Conservation (phyloP, 2,888 invertebrate genomes). For the Leptopterna dolabrata region DNA sequence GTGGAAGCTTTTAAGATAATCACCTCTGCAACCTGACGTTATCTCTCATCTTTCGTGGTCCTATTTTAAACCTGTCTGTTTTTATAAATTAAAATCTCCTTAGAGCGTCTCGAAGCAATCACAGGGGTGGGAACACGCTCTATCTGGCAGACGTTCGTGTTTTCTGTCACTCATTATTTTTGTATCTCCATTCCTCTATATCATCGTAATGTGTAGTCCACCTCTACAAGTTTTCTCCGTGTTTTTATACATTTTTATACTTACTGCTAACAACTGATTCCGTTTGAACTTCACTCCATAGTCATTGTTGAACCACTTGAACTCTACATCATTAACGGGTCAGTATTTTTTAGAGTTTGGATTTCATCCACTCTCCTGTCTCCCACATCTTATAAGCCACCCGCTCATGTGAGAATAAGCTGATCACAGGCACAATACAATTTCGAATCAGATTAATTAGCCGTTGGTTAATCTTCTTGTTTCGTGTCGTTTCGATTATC, state of each 20-base stretch:
- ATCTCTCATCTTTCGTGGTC: conserved; percentile 31
- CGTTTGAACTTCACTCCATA: no score
- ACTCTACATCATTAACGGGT: background rate
- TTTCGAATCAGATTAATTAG: background rate
- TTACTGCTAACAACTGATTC: background rate
- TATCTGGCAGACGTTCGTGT: conserved; percentile 33
- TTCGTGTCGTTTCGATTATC: background rate
- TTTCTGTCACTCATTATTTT: conserved; percentile 42
- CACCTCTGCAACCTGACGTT: conserved; percentile 31
- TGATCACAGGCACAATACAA: no score
- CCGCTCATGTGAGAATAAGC: no score
- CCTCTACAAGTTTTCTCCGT: background rate
- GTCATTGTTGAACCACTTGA: background rate
- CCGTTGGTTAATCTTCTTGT: background rate
- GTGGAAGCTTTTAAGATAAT: conserved; percentile 54
- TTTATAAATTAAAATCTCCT: conserved; percentile 47
- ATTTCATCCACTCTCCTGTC: no score
- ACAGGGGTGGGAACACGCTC: conserved; percentile 39
- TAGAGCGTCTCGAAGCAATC: conserved; percentile 21
- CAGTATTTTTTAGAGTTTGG: no score
- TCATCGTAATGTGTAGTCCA: background rate
- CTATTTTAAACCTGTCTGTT: conserved; percentile 26
- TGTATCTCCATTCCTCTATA: background rate
- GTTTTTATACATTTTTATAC: background rate
- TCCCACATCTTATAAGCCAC: no score